Conservation (phyloP, 1,140 invertebrate species). For the Drosophila repleta region DNA sequence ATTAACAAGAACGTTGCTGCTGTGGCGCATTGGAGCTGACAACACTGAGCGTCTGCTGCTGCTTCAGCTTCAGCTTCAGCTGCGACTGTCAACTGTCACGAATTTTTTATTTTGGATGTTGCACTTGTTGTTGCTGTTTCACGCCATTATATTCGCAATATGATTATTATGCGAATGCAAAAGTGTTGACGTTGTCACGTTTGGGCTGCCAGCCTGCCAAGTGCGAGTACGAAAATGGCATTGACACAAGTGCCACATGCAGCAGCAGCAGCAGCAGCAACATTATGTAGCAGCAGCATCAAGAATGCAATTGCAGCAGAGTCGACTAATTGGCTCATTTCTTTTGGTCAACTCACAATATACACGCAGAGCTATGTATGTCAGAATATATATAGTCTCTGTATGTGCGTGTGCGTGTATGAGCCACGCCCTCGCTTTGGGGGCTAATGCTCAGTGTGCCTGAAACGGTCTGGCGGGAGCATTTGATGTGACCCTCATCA, state of each 20-base stretch:
- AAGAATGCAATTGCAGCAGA: slow-evolving; percentile 36
- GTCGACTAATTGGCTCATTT: slow-evolving; percentile 67
- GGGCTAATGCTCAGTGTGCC: background rate
- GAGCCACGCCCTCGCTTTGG: background rate
- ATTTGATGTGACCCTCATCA: slow-evolving; percentile 71
- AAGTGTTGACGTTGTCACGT: slow-evolving; percentile 79
- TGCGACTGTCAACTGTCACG: slow-evolving; percentile 76
- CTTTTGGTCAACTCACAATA: slow-evolving; percentile 17
- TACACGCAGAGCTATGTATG: background rate
- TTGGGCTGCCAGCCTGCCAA: slow-evolving; percentile 69
- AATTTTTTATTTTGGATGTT: slow-evolving; percentile 32
- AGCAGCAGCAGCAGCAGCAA: slow-evolving; percentile 11
- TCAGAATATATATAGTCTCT: background rate
- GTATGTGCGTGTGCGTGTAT: background rate
- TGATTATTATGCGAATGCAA: slow-evolving; percentile 79
- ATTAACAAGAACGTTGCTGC: slow-evolving; percentile 29
- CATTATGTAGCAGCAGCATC: slow-evolving; percentile 7
- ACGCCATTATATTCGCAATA: slow-evolving; percentile 78
- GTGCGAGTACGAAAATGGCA: slow-evolving; percentile 55
- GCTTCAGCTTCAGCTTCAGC: slow-evolving; percentile 45
- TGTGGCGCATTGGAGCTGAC: slow-evolving; percentile 41
- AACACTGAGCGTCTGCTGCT: slow-evolving; percentile 33
- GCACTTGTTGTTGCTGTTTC: slow-evolving; percentile 61
- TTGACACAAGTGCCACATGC: slow-evolving; percentile 32
- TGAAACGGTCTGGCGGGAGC: slow-evolving; percentile 43